phyloP scores from a whole-genome alignment of 2,888 invertebrate species.

The Ophion obscuratus region DNA sequence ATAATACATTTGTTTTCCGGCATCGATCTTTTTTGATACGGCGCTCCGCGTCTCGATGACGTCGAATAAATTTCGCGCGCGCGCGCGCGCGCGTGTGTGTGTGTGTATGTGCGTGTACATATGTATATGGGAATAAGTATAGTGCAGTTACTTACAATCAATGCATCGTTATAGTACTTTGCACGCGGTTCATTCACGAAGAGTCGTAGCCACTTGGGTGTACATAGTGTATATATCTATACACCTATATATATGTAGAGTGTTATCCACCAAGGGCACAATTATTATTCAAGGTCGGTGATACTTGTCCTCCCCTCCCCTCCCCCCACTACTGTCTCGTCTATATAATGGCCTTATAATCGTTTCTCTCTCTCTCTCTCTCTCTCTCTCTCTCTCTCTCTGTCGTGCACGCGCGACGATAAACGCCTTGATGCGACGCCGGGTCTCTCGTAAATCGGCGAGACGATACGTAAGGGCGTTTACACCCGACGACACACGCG shows the following conservation, averaged over 20 bases:
- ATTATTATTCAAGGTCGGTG: slow-evolving; percentile 60
- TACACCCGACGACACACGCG: slow-evolving; percentile 68
- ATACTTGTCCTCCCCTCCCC: slow-evolving; percentile 17
- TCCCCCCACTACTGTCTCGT: slow-evolving; percentile 20
- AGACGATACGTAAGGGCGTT: slow-evolving; percentile 59
- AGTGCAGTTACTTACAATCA: too few species aligned
- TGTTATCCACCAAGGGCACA: slow-evolving; percentile 52
- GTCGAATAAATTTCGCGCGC: too few species aligned
- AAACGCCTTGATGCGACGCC: slow-evolving; percentile 43
- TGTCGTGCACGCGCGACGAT: too few species aligned
- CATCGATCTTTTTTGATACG: too few species aligned
- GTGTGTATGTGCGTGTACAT: too few species aligned
- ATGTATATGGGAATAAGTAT: too few species aligned
- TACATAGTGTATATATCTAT: not conserved
- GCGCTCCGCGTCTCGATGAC: too few species aligned
- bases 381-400: too few species aligned
- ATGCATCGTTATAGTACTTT: too few species aligned
- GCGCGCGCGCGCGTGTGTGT: too few species aligned
- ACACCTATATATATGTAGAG: not conserved
- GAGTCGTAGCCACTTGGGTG: not conserved
- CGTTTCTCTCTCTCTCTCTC: not conserved
- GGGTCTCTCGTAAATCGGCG: slow-evolving; percentile 68
- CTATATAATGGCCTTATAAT: slow-evolving; percentile 47
- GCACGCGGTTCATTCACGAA: slow-evolving; percentile 16
- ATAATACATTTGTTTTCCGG: too few species aligned